Conservation (phyloP, 2,888 invertebrate genomes). For the Andrena trimmerana region DNA sequence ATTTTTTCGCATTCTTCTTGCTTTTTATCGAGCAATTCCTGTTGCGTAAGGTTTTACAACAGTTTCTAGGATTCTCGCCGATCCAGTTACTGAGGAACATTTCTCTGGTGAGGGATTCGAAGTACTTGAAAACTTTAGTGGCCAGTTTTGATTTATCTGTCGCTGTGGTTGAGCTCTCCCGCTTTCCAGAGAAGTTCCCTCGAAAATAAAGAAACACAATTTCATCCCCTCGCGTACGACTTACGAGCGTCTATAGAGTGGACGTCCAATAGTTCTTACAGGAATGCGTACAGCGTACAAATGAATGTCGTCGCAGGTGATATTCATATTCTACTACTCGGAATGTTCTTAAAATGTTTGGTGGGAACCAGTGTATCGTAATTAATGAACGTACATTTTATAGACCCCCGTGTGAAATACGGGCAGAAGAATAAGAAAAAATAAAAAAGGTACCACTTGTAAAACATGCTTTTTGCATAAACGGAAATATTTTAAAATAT, state of each 20-base stretch:
- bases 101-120: constrained; percentile 42
- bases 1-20: background rate
- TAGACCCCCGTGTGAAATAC: no score
- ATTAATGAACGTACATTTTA: no score
- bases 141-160: constrained; percentile 72
- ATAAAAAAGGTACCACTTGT: no score
- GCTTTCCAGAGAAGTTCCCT: constrained; percentile 53
- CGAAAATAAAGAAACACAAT: constrained; percentile 64
- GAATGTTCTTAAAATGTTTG: background rate
- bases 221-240: constrained; percentile 23
- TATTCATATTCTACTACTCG: background rate
- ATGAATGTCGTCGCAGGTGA: background rate
- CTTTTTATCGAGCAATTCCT: background rate
- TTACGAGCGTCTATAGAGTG: constrained; percentile 23
- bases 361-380: no score
- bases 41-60: background rate
- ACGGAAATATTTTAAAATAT: no score
- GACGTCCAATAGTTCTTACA: background rate
- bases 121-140: constrained; percentile 65
- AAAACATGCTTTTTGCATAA: no score
- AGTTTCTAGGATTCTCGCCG: constrained; percentile 12
- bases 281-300: background rate
- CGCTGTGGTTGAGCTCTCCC: constrained; percentile 51
- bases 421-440: no score
- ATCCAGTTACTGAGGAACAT: constrained; percentile 34